These are phyloP conservation scores for Nyctibius grandis DNA, from an alignment of 2,797 vertebrate species.

Conservation along the genomic window DNA sequence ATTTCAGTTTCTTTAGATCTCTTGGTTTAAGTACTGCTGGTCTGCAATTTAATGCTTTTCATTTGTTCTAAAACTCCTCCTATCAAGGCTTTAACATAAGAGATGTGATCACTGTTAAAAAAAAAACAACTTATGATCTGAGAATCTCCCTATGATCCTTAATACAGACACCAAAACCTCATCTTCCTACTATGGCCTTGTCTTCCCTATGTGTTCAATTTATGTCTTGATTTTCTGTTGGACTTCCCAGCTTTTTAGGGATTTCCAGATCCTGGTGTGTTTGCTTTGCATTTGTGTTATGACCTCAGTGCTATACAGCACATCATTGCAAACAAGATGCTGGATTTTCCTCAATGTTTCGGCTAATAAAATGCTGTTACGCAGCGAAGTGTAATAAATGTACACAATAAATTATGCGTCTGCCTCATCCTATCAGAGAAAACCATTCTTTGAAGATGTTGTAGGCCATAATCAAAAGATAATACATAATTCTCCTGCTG, in stretches of 20 bases:
- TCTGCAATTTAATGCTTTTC: background rate
- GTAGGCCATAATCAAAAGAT: background rate
- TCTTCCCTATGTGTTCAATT: background rate
- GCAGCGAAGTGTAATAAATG: background rate
- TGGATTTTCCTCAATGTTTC: background rate
- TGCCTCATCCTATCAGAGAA: background rate
- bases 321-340: background rate
- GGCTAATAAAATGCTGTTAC: background rate
- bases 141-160: background rate
- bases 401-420: background rate
- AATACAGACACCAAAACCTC: background rate
- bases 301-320: background rate
- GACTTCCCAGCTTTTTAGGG: background rate
- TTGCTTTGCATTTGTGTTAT: background rate
- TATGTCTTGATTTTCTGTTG: background rate
- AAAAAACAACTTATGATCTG: background rate
- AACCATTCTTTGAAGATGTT: background rate
- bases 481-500: background rate
- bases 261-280: background rate
- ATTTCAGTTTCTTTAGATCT: background rate
- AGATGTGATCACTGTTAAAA: background rate
- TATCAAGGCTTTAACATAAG: background rate
- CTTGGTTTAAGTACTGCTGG: background rate
- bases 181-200: background rate
- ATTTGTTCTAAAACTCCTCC: background rate